Evolutionary conservation across 2,888 invertebrate genomes (phyloP), one percentile per base, ranked within the genome.

Genomic region (Drosophila engyochracea): DNA sequence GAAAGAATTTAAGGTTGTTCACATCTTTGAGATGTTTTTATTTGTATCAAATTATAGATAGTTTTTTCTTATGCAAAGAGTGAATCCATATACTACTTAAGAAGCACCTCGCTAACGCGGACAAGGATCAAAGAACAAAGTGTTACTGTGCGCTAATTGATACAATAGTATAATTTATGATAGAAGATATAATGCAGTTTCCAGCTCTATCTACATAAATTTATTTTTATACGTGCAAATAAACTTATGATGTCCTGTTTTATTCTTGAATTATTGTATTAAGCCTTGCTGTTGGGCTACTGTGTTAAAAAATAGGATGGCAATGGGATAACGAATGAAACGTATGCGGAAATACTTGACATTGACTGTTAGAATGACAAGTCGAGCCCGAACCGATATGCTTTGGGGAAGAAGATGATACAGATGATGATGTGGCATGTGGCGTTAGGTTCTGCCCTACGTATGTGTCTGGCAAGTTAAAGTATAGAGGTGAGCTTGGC

Each of bases 401-500:
- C 14, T 51, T 59, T 22, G 66, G 35, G 9, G 60, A 16, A 19
- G 66, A 31, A 25, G 58, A 62, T 39, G 61, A 51, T 14, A 65
- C 53, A 37, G 65, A 53, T 37, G 80, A 68, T 53, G 49, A 59
- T 30, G 65, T 62, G 35, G 64, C 47, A 22, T 71, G 70, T 54
- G 65, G 64, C 6, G 67, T 58, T 6, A 61, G 44, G 22, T 51
- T 60, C 10, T 61, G 55, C 52, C 51, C 33, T 22, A 53, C 51
- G 9, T 60, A 9, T 22, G 66, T 33, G 22, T 78, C 67, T 10
- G 58, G 28, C 16, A 82, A 54, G 28, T 73, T 79, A 10, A 74
- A 35, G 54, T 78, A 74, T 10, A 71, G 47, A 28, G 73, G 59
- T 61, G 80, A 60, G 31, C 61, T 70, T 39, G 65, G 57, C 33